Percentiles rank a stretch among this genome's conserved stretches.
phyloP scores from a whole-genome alignment of 2,797 vertebrate genomes.

The Rhynchonycteris naso region DNA sequence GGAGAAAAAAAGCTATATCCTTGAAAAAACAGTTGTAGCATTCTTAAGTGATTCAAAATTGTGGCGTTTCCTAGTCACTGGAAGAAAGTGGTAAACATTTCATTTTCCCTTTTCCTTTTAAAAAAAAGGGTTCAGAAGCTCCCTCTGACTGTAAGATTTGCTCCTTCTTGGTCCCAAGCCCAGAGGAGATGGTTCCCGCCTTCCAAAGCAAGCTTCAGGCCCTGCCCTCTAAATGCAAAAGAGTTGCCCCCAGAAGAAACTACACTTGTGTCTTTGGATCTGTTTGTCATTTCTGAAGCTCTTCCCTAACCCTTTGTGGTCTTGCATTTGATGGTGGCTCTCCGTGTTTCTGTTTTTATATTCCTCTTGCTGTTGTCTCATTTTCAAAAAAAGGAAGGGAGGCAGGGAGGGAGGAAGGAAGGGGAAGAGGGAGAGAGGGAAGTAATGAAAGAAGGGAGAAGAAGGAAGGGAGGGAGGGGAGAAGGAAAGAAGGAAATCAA shows the following conservation, averaged over 20 bases:
- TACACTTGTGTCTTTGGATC: background rate
- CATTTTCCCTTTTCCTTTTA: background rate
- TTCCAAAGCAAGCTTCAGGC: background rate
- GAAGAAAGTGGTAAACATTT: background rate
- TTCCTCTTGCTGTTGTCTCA: background rate
- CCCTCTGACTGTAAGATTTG: background rate
- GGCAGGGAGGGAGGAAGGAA: background rate
- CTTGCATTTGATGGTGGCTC: background rate
- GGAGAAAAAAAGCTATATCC: background rate
- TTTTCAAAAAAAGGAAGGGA: background rate
- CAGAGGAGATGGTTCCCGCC: background rate
- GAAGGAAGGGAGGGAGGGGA: too few species aligned
- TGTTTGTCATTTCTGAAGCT: background rate
- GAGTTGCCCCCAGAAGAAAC: background rate
- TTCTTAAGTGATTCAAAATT: conserved; percentile 49
- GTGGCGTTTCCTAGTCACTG: background rate
- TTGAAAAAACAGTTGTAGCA: background rate
- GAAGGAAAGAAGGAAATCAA: background rate
- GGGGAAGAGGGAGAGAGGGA: too few species aligned
- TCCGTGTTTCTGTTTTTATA: background rate
- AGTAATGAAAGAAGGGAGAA: too few species aligned
- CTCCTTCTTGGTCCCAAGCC: conserved; percentile 56
- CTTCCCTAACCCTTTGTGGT: background rate
- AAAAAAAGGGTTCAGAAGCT: conserved; percentile 49
- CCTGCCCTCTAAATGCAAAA: background rate